phyloP scores from a whole-genome alignment of 2,113 vertebrate genomes.

The Galemys pyrenaicus region DNA sequence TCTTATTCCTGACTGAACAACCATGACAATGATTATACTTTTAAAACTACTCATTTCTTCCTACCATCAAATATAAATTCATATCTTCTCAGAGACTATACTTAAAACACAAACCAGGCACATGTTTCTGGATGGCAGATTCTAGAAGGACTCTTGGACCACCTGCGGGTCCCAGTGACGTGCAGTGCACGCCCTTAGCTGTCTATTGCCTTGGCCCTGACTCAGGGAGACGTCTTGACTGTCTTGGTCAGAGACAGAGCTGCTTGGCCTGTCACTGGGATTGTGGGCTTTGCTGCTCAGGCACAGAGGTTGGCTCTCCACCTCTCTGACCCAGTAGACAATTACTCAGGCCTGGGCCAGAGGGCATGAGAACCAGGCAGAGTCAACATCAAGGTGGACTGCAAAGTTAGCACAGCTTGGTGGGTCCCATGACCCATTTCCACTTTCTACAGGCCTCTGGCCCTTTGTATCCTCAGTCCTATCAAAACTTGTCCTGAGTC shows the following conservation, averaged over 20 bases:
- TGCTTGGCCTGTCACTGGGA: neutral
- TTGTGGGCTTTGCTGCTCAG: neutral
- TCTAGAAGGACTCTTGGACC: slow-evolving; percentile 2
- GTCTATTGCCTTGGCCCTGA: neutral
- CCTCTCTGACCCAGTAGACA: neutral
- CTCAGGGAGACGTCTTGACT: neutral
- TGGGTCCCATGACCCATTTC: neutral
- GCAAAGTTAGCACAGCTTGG: neutral
- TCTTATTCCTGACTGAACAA: slow-evolving; percentile 14
- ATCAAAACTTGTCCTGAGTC: neutral
- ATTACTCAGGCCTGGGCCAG: neutral
- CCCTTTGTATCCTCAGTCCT: slow-evolving; percentile 1
- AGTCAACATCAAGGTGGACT: neutral
- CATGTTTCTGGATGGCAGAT: neutral
- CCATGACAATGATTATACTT: neutral
- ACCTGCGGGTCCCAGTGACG: neutral
- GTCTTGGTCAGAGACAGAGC: neutral
- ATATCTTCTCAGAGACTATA: slow-evolving; percentile 25
- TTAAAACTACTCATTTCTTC: neutral
- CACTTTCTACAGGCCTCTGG: neutral
- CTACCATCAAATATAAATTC: neutral
- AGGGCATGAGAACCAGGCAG: neutral
- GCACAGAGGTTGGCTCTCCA: neutral
- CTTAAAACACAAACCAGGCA: slow-evolving; percentile 28
- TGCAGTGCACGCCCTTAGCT: neutral